Evolutionary conservation across 2,797 vertebrate species (phyloP), one percentile per base, ranked within the genome.

Genomic region (Malacoctenus gilli): DNA sequence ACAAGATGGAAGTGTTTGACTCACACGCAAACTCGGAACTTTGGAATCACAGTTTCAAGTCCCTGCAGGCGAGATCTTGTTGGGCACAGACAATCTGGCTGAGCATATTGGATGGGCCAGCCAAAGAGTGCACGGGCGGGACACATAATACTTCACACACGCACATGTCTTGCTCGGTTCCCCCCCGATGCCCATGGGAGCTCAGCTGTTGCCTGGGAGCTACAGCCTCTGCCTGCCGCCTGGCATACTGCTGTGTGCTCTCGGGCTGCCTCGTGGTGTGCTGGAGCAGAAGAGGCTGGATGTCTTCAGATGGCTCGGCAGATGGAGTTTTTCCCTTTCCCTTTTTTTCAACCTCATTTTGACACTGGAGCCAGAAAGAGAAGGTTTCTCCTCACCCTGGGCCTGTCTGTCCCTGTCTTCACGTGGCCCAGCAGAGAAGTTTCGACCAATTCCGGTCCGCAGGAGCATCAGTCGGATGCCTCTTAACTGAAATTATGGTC

Each of bases 141-240:
- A 80, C 64, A 78, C 74, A n/a, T n/a, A n/a, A n/a, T n/a, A n/a
- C n/a, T n/a, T n/a, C n/a, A n/a, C n/a, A n/a, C n/a, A n/a, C n/a
- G n/a, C n/a, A n/a, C 62, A 39, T 10, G 48, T 64, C 62, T 57
- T 65, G 59, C 47, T 72, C 5, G 16, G 72, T 77, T 79, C 57
- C 61, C 62, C 76, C 52, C 59, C 25, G 70, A 79, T 82, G 62
- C 72, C 79, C 77, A 81, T 52, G 76, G 72, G 89, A 83, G 73
- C 83, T 87, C 86, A 89, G 90, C 89, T 91, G 90, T 77, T 82
- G 79, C 84, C 84, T 71, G 40, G 71, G 53, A 87, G 87, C 81
- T 61, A 58, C 65, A 66, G 75, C 67, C 80, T 75, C 79, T 66
- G 78, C 68, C 49, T 67, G 59, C 77, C 56, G 75, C 77, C 71